A percentile compares a stretch with the other conserved stretches of the same genome.
Conservation (phyloP, 1,140 invertebrate species). For the Leptestheria dahalacensis region DNA sequence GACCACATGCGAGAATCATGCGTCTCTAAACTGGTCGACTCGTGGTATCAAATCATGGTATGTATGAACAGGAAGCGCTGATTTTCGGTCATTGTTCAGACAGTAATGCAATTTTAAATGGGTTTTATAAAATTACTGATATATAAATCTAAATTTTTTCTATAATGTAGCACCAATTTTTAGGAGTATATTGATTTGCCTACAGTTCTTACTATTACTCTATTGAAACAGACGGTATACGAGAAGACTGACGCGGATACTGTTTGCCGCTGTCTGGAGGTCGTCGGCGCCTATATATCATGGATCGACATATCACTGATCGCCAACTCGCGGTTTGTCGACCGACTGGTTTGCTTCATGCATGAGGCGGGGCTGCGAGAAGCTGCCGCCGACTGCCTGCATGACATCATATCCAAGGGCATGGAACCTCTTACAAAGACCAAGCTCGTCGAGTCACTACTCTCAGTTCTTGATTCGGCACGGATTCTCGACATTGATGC, state of each 20-base stretch:
- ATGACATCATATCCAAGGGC: slow-evolving; percentile 39
- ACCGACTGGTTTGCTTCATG: slow-evolving; percentile 34
- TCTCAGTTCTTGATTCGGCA: slow-evolving; percentile 30
- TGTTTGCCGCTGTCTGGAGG: slow-evolving; percentile 34
- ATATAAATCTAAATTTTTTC: slow-evolving; percentile 9
- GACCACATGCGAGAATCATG: slow-evolving; percentile 39
- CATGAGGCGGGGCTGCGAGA: slow-evolving; percentile 28
- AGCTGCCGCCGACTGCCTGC: slow-evolving; percentile 38
- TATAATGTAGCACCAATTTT: too few relatives aligned
- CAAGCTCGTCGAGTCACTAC: slow-evolving; percentile 39
- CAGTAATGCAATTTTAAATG: background rate
- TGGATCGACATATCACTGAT: slow-evolving; percentile 45
- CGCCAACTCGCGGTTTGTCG: slow-evolving; percentile 39
- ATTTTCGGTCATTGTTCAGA: background rate
- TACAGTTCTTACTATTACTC: slow-evolving; percentile 7
- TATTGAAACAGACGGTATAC: slow-evolving; percentile 26
- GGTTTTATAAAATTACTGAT: background rate
- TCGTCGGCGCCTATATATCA: slow-evolving; percentile 39
- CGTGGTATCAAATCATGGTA: slow-evolving; percentile 41
- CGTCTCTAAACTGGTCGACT: slow-evolving; percentile 35
- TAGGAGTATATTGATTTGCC: too few relatives aligned
- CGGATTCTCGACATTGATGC: slow-evolving; percentile 28
- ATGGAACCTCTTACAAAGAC: slow-evolving; percentile 41
- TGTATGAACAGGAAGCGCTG: slow-evolving; percentile 20
- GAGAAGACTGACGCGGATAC: slow-evolving; percentile 29